Evolutionary conservation across 2,888 invertebrate genomes (phyloP), one percentile per base, ranked within the genome.

Genomic region (Polyommatus iphigenia): DNA sequence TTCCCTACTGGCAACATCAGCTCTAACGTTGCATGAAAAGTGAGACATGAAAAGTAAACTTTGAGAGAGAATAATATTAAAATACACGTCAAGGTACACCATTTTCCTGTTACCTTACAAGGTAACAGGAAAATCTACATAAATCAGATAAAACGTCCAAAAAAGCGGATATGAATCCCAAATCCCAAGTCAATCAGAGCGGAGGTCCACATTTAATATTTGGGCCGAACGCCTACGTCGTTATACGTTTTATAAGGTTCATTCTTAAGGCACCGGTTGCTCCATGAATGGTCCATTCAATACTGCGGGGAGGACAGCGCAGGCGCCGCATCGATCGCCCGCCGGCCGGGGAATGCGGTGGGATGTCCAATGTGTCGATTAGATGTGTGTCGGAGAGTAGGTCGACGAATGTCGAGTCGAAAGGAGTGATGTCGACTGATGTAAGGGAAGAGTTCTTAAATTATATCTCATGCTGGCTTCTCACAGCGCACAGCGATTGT

Each of bases 251-350:
- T 81, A 78, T 78, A 77, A 82, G 79, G 80, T 88, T 87, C 90
- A 91, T 91, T 90, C 88, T 91, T 81, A 85, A 87, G 85, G 85
- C 88, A 90, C 90, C 86, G 90, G 90, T 90, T 90, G 90, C 90
- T 84, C 88, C 81, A 90, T 91, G 90, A 91, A 91, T 91, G 91
- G 85, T 83, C 84, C 91, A 91, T 91, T 91, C 90, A 91, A 91
- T 91, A 90, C 84, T 89, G 85, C 80, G 81, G 85, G 59, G 71
- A 18, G 81, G 54, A 80, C 76, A 24, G 86, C 91, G 91, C 91
- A 83, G 79, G 90, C 90, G 90, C 81, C 82, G 62, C 41, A 91
- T 91, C 90, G 91, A 91, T 90, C 89, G 81, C 84, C 54, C 81
- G 80, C 77, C 80, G 79, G 80, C 81, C 79, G 80, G 79, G 81